Percentiles rank a stretch among this genome's conserved stretches.
Conservation (phyloP, 2,888 invertebrate genomes). For the Eupelmus urozonus region DNA sequence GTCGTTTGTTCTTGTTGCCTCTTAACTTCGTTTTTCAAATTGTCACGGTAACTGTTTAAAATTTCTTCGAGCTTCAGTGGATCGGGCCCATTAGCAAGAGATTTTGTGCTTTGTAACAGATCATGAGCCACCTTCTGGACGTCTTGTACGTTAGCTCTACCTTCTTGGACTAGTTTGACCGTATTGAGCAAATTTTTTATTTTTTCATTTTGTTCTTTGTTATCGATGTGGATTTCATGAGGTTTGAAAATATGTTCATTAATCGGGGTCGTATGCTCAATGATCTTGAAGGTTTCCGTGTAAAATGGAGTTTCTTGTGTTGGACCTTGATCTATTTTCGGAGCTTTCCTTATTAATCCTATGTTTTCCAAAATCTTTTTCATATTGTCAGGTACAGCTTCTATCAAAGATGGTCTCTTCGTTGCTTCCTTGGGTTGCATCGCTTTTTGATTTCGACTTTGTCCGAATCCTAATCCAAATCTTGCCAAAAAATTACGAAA, state of each 20-base stretch:
- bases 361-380: slow-evolving; percentile 75
- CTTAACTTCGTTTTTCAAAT: slow-evolving; percentile 74
- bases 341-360: slow-evolving; percentile 69
- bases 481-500: slow-evolving; percentile 77
- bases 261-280: slow-evolving; percentile 24
- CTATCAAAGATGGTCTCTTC: slow-evolving; percentile 66
- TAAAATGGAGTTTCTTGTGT: background rate
- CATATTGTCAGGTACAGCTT: slow-evolving; percentile 74
- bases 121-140: slow-evolving; percentile 70
- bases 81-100: slow-evolving; percentile 71
- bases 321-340: slow-evolving; percentile 14
- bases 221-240: slow-evolving; percentile 65
- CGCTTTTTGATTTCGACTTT: slow-evolving; percentile 67
- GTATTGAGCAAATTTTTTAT: slow-evolving; percentile 75
- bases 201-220: slow-evolving; percentile 78
- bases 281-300: slow-evolving; percentile 11
- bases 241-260: slow-evolving; percentile 76
- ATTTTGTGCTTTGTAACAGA: slow-evolving; percentile 68
- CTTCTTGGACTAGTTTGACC: slow-evolving; percentile 72
- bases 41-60: slow-evolving; percentile 70
- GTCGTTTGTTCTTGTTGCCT: slow-evolving; percentile 67
- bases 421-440: slow-evolving; percentile 61
- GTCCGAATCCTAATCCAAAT: slow-evolving; percentile 75
- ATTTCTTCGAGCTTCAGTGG: slow-evolving; percentile 73
- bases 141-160: slow-evolving; percentile 69